A percentile compares a stretch with the other conserved stretches of the same genome.
These are phyloP conservation scores for Caenorhabditis angaria DNA, from an alignment of 2,888 invertebrate genomes.

Conservation along the genomic window DNA sequence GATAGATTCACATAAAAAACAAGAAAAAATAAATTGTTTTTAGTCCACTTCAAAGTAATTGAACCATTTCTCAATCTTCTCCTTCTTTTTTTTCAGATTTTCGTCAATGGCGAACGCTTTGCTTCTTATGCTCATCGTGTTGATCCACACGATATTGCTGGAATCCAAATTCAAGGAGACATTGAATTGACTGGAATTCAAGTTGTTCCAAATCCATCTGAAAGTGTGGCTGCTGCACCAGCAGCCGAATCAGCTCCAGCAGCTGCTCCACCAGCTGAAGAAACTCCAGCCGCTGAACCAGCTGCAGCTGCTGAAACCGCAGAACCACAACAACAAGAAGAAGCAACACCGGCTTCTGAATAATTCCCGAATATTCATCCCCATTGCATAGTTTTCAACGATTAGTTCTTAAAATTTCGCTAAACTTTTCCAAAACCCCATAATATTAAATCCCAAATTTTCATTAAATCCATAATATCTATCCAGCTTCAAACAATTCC, in stretches of 20 bases:
- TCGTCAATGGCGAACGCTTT: conserved; percentile 68
- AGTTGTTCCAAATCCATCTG: conserved; percentile 27
- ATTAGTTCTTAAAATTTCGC: background rate
- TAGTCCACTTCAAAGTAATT: no score
- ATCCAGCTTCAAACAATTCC: background rate
- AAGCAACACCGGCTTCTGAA: background rate
- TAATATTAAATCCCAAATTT: background rate
- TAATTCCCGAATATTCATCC: no score
- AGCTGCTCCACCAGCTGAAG: background rate
- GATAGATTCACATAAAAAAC: no score
- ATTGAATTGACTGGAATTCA: conserved; percentile 56
- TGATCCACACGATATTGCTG: conserved; percentile 63
- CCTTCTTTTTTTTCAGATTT: conserved; percentile 53
- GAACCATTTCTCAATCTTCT: no score
- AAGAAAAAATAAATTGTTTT: no score
- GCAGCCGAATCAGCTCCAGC: background rate
- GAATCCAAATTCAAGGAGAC: conserved; percentile 66
- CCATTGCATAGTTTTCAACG: no score
- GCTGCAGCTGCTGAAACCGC: background rate
- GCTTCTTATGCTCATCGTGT: conserved; percentile 66
- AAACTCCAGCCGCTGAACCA: background rate
- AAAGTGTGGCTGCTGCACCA: conserved; percentile 8
- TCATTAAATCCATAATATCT: background rate
- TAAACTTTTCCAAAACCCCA: background rate
- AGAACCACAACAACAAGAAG: no score